These are phyloP conservation scores for Arctia plantaginis DNA, from an alignment of 2,888 invertebrate genomes.

Conservation along the genomic window DNA sequence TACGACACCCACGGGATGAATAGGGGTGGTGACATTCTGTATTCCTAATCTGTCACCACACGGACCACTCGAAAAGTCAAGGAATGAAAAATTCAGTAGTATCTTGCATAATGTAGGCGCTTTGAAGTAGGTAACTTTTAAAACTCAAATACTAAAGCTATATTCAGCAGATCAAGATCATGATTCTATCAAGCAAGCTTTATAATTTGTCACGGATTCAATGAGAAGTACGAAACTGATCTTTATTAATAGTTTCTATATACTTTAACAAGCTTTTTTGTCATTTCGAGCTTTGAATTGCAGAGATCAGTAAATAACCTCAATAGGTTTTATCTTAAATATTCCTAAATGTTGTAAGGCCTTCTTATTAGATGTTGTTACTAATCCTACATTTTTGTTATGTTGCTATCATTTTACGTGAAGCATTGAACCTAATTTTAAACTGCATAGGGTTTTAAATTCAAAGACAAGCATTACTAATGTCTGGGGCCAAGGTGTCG, in stretches of 20 bases:
- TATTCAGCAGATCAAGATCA: neutral
- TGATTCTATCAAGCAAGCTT: no score
- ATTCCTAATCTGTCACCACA: no score
- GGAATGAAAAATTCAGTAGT: no score
- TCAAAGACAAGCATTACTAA: conserved; percentile 18
- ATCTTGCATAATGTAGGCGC: no score
- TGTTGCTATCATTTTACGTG: neutral
- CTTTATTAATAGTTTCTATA: neutral
- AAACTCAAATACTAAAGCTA: no score
- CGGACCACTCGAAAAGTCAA: no score
- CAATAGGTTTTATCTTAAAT: neutral
- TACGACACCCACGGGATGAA: no score
- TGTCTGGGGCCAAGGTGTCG: conserved; percentile 25
- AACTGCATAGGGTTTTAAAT: conserved; percentile 27
- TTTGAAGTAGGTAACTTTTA: no score
- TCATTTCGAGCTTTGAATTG: neutral
- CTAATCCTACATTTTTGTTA: conserved; percentile 23
- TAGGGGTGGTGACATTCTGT: no score
- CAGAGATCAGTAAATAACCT: neutral
- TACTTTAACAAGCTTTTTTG: neutral
- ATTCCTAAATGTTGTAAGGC: neutral
- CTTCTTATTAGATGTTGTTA: conserved; percentile 32
- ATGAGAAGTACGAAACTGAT: neutral
- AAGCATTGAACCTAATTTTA: conserved; percentile 20
- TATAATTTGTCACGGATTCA: neutral